Conservation (phyloP, 2,113 vertebrate species). For the Burhinus bistriatus region DNA sequence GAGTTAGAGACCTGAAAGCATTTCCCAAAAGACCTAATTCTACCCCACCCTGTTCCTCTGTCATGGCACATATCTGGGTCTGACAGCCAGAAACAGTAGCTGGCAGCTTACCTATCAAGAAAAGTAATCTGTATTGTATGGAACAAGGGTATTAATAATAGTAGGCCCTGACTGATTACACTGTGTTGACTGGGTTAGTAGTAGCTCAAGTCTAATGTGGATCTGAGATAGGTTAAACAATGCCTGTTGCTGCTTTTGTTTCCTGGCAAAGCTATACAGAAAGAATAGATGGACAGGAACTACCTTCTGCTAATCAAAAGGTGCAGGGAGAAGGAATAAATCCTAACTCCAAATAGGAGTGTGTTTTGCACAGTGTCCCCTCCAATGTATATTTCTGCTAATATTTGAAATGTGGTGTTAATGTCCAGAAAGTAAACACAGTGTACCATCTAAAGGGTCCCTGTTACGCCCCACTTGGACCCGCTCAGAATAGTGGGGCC, state of each 20-base stretch:
- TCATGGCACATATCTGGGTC: background rate
- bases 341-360: background rate
- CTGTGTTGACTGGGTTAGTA: background rate
- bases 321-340: background rate
- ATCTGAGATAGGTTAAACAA: fast-evolving
- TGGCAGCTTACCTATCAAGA: background rate
- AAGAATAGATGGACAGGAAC: background rate
- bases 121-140: background rate
- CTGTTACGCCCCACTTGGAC: no score
- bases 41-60: background rate
- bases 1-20: background rate
- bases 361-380: background rate
- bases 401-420: background rate
- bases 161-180: background rate
- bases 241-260: background rate
- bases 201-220: background rate
- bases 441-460: background rate
- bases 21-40: background rate
- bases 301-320: background rate
- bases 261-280: background rate
- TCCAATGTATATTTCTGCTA: background rate
- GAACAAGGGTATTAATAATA: background rate
- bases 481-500: no score
- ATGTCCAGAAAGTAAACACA: background rate
- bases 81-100: background rate